phyloP scores from a whole-genome alignment of 2,113 vertebrate species.

The Lucifuga dentata region DNA sequence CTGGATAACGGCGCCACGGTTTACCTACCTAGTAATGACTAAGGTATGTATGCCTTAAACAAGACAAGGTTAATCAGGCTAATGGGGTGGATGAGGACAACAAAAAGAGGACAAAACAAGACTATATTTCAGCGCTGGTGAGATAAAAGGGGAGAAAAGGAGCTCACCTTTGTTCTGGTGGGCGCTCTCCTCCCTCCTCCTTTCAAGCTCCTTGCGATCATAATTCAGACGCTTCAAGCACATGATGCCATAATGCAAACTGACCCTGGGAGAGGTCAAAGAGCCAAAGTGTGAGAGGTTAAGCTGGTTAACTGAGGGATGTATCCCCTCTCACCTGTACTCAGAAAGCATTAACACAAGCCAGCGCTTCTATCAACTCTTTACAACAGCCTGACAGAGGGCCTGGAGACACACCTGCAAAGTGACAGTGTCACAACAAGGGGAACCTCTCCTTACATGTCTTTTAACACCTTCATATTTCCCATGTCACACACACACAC shows the following conservation, averaged over 20 bases:
- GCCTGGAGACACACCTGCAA: constrained; percentile 58
- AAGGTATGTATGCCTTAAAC: constrained; percentile 7
- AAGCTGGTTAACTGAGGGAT: constrained; percentile 40
- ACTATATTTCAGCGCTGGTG: background rate
- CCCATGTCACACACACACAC: background rate
- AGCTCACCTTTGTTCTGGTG: constrained; percentile 89
- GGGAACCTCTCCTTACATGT: constrained; percentile 6
- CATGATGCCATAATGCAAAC: constrained; percentile 95
- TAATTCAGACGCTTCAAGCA: constrained; percentile 95
- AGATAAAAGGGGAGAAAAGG: constrained; percentile 3
- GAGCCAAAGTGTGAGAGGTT: constrained; percentile 37
- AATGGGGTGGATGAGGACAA: background rate
- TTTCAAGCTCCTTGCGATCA: constrained; percentile 93
- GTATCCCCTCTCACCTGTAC: constrained; percentile 42
- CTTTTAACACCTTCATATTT: constrained; percentile 19
- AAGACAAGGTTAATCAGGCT: constrained; percentile 10
- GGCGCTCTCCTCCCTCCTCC: constrained; percentile 89
- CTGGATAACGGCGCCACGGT: background rate
- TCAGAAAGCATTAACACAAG: constrained; percentile 42
- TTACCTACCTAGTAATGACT: background rate
- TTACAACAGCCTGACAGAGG: constrained; percentile 8
- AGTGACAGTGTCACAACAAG: constrained; percentile 13
- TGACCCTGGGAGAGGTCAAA: constrained; percentile 85
- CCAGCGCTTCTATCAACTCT: constrained; percentile 14
- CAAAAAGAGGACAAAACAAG: background rate